Evolutionary conservation across 2,797 vertebrate species (phyloP), one percentile per base, ranked within the genome.

Genomic region (Sylvia borin): DNA sequence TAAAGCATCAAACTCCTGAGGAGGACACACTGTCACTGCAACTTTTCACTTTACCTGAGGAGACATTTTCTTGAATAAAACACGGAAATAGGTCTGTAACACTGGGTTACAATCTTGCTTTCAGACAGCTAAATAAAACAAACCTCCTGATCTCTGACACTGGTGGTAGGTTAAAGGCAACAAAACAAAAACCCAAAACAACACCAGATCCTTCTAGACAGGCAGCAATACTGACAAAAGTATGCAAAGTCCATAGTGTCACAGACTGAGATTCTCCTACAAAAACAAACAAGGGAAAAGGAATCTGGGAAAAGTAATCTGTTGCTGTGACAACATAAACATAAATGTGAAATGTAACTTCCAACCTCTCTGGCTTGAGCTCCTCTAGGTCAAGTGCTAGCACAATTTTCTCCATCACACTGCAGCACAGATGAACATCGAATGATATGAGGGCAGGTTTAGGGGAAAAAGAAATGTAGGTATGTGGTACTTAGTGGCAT

Each of bases 391-490:
- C 65, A 81, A 93, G 18, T 32, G 29, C 27, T 61, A 57, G 15
- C 26, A 24, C 50, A 36, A 38, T 29, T 71, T 3, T 60, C 16
- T 15, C 53, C 24, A 20, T 10, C 48, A 67, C 40, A n/a, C 13
- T 60, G 25, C 16, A 58, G 13, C 24, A 62, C 2, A 55, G 26
- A 55, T 4, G 3, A 73, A 38, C 27, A 34, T 2, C 48, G 16
- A 47, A 19, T 66, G 29, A 67, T 25, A 2, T 5, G 5, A 86
- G 16, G 29, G 21, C 4, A 38, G 3, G 5, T 38, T 71, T 17
- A 18, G 21, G 3, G 3, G 3, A 3, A 9, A 36, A 43, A 50
- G 51, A 7, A 16, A 54, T 8, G 4, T 10, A n/a, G 3, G 11
- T 25, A 26, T 4, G 16, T 86, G 26, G 24, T 24, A 60, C 31